Evolutionary conservation across 2,888 invertebrate species (phyloP).

Genomic region (Drosophila atroscutellata): DNA sequence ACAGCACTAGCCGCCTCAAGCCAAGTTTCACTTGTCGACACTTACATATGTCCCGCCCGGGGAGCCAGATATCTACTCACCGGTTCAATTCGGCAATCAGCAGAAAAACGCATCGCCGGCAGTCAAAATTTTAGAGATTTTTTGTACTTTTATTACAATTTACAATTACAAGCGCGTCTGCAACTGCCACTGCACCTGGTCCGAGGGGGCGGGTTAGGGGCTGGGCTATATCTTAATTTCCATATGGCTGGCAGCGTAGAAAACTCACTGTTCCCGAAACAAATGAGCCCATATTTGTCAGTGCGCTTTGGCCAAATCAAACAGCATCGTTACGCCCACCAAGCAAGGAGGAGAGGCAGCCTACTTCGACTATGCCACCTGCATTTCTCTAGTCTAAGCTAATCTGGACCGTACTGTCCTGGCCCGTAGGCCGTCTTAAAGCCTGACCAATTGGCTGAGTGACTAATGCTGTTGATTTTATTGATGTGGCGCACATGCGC

Average conservation of each 20-base stretch:
- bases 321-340: conserved; percentile 75
- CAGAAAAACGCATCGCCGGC: conserved; percentile 22
- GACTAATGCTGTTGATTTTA: conserved; percentile 80
- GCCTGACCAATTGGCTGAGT: conserved; percentile 59
- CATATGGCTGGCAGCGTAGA: conserved; percentile 60
- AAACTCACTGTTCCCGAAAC: conserved; percentile 52
- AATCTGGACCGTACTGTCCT: conserved; percentile 15
- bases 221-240: conserved; percentile 71
- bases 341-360: conserved; percentile 15
- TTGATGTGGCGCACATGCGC: conserved; percentile 73
- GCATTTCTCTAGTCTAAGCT: conserved; percentile 45
- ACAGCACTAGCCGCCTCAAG: not conserved
- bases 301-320: conserved; percentile 59
- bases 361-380: conserved; percentile 55
- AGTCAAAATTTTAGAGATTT: conserved; percentile 14
- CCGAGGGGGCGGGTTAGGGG: not conserved
- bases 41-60: conserved; percentile 14
- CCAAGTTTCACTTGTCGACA: conserved; percentile 10
- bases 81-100: conserved; percentile 26
- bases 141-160: conserved; percentile 29
- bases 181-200: conserved; percentile 33
- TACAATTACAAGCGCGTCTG: conserved; percentile 7
- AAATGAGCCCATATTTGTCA: conserved; percentile 82
- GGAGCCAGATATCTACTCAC: not conserved
- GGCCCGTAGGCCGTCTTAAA: conserved; percentile 24